Evolutionary conservation across 2,113 vertebrate species (phyloP), one percentile per base, ranked within the genome.

Genomic region (Taxidea taxus): DNA sequence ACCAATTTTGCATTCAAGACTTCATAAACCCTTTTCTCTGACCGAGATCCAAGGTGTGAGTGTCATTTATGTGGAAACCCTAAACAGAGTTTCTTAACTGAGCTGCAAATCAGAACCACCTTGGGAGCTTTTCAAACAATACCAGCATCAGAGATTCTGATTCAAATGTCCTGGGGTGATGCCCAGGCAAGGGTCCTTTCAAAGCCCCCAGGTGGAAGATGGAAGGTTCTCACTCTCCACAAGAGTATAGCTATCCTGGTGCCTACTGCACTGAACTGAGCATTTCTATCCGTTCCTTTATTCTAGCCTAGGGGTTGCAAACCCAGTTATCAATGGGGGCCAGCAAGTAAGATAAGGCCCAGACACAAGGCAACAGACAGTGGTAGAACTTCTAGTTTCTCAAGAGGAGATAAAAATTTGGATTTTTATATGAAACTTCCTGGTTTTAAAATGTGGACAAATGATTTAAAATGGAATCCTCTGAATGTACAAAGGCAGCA

Each of bases 401-500:
- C 66, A 66, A 62, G 31, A 74, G 34, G 44, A 81, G 49, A 66
- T 68, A 47, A 23, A 90, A 78, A 92, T 60, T 83, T 84, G 64
- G n/a, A 64, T 68, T 95, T 93, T 96, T 44, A 82, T 42, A 18
- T 44, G 60, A 56, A 86, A 72, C 27, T 34, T 94, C 1, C 44
- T 11, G 23, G 49, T 70, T 90, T 90, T 49, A 29, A 85, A 94
- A 85, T 42, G 6, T 37, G 68, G 47, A 47, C 47, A 75, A 58
- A 21, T 96, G 56, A 90, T 66, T 88, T 81, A 66, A 95, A 90
- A 60, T 39, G 49, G 93, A 85, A 81, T 23, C 64, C 77, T 96
- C 39, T 20, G 51, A 86, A 90, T 42, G 39, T 74, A 5, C 3
- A 12, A 34, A 58, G 16, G 5, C 29, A 77, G n/a, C 23, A 54